Percentiles rank a stretch among this genome's conserved stretches.
Evolutionary conservation across 2,113 vertebrate species (phyloP).

Genomic region (Indicator maculatus): DNA sequence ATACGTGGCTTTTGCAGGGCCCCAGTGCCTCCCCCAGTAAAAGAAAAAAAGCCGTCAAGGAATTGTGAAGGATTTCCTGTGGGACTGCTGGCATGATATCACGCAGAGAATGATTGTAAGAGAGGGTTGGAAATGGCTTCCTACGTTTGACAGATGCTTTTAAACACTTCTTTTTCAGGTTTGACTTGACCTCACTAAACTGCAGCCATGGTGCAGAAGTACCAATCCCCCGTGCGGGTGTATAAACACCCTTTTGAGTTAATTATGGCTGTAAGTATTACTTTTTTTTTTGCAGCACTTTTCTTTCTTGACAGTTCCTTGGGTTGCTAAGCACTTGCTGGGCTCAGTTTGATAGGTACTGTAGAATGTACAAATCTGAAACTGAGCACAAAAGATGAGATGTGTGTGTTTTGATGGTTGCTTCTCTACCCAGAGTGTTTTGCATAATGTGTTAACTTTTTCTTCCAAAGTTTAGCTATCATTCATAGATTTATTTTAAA

Average conservation of each 20-base stretch:
- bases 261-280: conserved; percentile 94
- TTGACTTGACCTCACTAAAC: conserved; percentile 37
- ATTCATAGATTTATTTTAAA: background rate
- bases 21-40: background rate
- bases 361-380: background rate
- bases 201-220: conserved; percentile 93
- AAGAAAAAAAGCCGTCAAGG: background rate
- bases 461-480: background rate
- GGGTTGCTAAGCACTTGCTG: background rate
- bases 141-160: background rate
- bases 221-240: conserved; percentile 94
- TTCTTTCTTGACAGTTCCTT: background rate
- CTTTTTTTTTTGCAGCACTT: background rate
- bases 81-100: background rate
- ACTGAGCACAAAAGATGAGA: background rate
- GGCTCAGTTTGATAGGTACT: background rate
- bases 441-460: background rate
- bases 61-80: background rate
- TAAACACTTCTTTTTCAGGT: conserved; percentile 70
- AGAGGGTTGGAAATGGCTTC: background rate
- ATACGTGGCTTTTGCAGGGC: background rate
- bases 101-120: background rate
- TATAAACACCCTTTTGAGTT: conserved; percentile 95
- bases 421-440: background rate
- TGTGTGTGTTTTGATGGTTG: background rate